Evolutionary conservation across 2,888 invertebrate species (phyloP).

Genomic region (Latrodectus hesperus): DNA sequence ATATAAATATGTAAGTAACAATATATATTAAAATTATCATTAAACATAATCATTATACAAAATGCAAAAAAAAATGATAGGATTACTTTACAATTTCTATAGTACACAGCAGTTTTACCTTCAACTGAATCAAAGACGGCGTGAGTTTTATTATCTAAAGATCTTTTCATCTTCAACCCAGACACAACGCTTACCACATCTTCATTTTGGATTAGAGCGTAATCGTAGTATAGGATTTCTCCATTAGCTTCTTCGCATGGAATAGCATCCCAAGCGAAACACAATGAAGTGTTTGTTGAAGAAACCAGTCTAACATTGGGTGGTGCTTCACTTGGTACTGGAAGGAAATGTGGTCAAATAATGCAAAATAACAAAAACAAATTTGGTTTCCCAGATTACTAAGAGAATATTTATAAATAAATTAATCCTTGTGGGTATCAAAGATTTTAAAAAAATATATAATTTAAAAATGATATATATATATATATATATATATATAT

Average conservation of each 20-base stretch:
- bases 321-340: constrained; percentile 50
- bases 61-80: too few species aligned
- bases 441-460: too few species aligned
- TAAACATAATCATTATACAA: too few species aligned
- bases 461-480: too few species aligned
- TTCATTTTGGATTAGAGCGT: constrained; percentile 24
- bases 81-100: too few species aligned
- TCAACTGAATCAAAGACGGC: constrained; percentile 17
- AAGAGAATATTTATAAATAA: too few species aligned
- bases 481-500: too few species aligned
- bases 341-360: not conserved
- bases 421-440: too few species aligned
- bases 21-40: too few species aligned
- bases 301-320: constrained; percentile 31
- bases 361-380: not conserved
- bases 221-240: constrained; percentile 44
- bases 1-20: too few species aligned
- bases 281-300: constrained; percentile 17
- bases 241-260: constrained; percentile 56
- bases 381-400: too few species aligned
- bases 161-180: not conserved
- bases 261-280: constrained; percentile 47
- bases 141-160: constrained; percentile 8
- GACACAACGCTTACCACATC: not conserved
- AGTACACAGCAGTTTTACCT: not conserved